These are phyloP conservation scores for Spodoptera frugiperda DNA, from an alignment of 1,140 invertebrate genomes.

Conservation along the genomic window DNA sequence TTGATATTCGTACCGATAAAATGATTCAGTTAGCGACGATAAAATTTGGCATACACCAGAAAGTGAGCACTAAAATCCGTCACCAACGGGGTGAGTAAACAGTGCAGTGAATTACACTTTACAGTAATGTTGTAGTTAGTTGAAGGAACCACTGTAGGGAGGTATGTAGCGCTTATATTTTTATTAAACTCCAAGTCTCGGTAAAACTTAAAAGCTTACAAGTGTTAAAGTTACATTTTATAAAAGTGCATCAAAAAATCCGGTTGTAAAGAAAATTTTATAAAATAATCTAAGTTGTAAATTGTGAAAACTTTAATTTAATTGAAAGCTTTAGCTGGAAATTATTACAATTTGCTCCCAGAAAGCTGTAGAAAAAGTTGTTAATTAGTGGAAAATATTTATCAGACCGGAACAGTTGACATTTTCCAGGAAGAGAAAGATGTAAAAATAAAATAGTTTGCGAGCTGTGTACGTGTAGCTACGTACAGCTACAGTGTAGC, in stretches of 20 bases:
- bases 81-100: slow-evolving; percentile 84
- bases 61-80: slow-evolving; percentile 83
- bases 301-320: neutral
- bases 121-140: slow-evolving; percentile 39
- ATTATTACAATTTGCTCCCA: neutral
- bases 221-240: slow-evolving; percentile 11
- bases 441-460: slow-evolving; percentile 29
- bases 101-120: slow-evolving; percentile 77
- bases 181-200: neutral
- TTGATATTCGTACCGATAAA: slow-evolving; percentile 63
- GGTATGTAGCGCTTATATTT: slow-evolving; percentile 43
- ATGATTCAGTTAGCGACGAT: slow-evolving; percentile 88
- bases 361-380: neutral
- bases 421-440: slow-evolving; percentile 24
- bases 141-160: slow-evolving; percentile 24
- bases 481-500: slow-evolving; percentile 4
- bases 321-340: neutral
- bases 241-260: slow-evolving; percentile 2
- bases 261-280: neutral
- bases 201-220: slow-evolving; percentile 11
- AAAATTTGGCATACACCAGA: slow-evolving; percentile 87
- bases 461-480: neutral
- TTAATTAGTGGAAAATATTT: neutral
- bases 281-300: neutral
- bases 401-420: slow-evolving; percentile 22